Base-by-base conservation (phyloP, 2,113 vertebrate species). In the Zosterops pallidus region DNA sequence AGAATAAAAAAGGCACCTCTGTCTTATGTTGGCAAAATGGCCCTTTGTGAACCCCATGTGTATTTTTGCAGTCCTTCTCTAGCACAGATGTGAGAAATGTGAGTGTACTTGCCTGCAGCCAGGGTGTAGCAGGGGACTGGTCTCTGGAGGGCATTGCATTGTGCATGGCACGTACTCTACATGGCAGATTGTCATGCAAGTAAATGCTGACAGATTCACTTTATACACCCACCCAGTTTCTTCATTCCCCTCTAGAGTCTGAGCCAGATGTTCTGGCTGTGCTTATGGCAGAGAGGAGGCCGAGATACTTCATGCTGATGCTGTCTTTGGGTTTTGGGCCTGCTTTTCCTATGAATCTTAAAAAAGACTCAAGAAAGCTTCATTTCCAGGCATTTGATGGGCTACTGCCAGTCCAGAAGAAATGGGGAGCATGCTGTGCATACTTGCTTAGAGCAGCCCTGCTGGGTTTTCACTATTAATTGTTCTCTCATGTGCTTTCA, bases 211-310 rank as follows among this genome's bases (percentile, higher is more conserved):
- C 92, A 95, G 86, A 93, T 93, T 82, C 80, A 81, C 88, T 96
- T 89, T 78, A 57, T 63, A 25, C 79, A 86, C 68, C 52, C 64
- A 9, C 88, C 57, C 86, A 90, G 68, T 25, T 92, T 78, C 88
- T 86, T 88, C 92, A 81, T 95, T 93, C 60, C 64, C 72, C 76
- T 92, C 64, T 39, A 44, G 87, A 97, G 68, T 20, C 42, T 46
- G 64, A 93, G 90, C 86, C 95, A 96, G 95, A 97, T 96, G 95
- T 95, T 86, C 80, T 97, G 90, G 90, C 88, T 89, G 85, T 42
- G 60, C 80, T 95, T 41, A 53, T 90, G 90, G 93, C 92, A 92
- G 88, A 90, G 85, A 82, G 62, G 52, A 89, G 80, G 65, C 62
- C 0, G 49, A 72, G 81, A 91, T 76, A 60, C 83, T 88, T 95